Percentiles rank a stretch among this genome's conserved stretches.
Evolutionary conservation across 2,888 invertebrate genomes (phyloP).

Genomic region (Eupeodes latifasciatus): DNA sequence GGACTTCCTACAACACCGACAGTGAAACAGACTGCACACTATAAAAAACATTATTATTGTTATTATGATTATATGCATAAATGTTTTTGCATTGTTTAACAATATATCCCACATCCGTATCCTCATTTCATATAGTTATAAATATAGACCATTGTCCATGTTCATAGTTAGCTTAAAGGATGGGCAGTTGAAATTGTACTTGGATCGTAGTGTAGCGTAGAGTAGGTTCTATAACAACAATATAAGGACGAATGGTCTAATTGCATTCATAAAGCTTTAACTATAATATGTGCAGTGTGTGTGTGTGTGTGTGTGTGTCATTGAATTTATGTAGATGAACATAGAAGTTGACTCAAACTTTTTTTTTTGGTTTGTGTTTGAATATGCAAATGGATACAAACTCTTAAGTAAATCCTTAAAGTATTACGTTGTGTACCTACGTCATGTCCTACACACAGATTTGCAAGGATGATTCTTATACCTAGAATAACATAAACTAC

Average conservation of each 20-base stretch:
- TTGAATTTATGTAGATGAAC: not conserved
- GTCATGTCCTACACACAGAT: not conserved
- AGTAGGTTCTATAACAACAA: not conserved
- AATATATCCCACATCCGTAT: too few species aligned
- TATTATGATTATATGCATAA: not conserved
- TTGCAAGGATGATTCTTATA: constrained; percentile 11
- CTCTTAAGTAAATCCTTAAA: constrained; percentile 2
- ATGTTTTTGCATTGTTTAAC: constrained; percentile 22
- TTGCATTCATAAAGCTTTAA: constrained; percentile 6
- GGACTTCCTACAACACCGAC: constrained; percentile 87
- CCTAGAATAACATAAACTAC: not conserved
- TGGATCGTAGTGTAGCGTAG: too few species aligned
- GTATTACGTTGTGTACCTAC: not conserved
- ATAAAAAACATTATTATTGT: constrained; percentile 49
- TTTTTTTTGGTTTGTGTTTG: not conserved
- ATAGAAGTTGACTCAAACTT: not conserved
- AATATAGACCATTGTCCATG: not conserved
- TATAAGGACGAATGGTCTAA: constrained; percentile 12
- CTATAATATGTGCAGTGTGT: not conserved
- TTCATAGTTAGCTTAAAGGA: not conserved
- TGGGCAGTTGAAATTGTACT: too few species aligned
- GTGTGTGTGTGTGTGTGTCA: too few species aligned
- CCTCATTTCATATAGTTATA: too few species aligned
- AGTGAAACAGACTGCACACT: constrained; percentile 87
- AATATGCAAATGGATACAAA: constrained; percentile 1